Evolutionary conservation across 2,888 invertebrate species (phyloP), one percentile per base, ranked within the genome.

Genomic region (Malthinus flaveolus): DNA sequence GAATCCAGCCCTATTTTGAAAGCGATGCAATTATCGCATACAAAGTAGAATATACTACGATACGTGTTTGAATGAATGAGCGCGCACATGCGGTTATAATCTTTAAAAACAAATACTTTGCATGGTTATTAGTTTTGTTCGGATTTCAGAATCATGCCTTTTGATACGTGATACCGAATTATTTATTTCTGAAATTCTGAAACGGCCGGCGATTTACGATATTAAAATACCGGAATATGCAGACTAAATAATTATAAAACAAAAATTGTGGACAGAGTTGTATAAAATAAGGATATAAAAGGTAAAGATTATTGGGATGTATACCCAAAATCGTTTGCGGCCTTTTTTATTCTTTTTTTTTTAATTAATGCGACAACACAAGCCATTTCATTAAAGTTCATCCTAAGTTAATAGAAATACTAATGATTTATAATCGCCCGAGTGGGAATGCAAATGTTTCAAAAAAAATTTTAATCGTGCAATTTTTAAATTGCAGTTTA

Each of bases 141-240:
- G 32, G 13, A 10, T 3, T 12, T 32, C 7, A 23, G 36, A 50
- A 42, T 10, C 10, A 42, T 50, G 50, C 32, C 50, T 12, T 70
- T 8, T 64, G 58, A 52, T 34, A 53, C 58, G 7, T 64, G 58
- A 52, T 34, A 53, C 58, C 9, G 52, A 58, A 10, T 32, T 32
- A 9, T 50, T 52, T 52, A 58, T 52, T 33, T 12, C 11, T 10
- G 58, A 53, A 58, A 49, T 58, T 6, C 48, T 48, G 33, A 51
- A 52, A 42, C 52, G 52, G 12, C 52, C 48, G 10, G 36, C 44
- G n/a, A 31, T 35, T 8, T 58, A 52, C 33, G 48, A 53, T 52
- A 39, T 39, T 10, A 51, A 52, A 42, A 32, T 46, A 8, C 32
- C 15, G 11, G 51, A 56, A 31, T 56, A 56, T 35, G 6, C 34